A percentile compares a stretch with the other conserved stretches of the same genome.
These are phyloP conservation scores for Rafetus swinhoei DNA, from an alignment of 2,113 vertebrate species.

Conservation along the genomic window DNA sequence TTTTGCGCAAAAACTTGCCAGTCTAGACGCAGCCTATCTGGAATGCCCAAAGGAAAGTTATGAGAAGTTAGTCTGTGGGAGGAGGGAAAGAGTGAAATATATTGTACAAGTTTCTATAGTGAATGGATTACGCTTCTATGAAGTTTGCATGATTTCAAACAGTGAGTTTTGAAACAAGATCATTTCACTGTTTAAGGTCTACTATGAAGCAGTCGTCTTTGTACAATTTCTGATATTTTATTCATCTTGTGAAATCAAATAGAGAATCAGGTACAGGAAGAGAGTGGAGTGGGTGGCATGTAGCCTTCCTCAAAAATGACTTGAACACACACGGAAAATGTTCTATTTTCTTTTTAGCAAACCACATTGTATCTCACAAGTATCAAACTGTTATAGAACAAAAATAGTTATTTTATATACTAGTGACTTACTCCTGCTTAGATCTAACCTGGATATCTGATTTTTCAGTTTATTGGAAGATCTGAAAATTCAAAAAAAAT, in stretches of 20 bases:
- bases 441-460: background rate
- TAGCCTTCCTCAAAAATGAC: background rate
- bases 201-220: background rate
- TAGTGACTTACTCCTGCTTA: background rate
- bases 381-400: background rate
- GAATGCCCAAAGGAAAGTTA: background rate
- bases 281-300: too few relatives aligned
- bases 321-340: background rate
- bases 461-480: background rate
- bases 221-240: background rate
- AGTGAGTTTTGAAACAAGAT: background rate
- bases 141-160: too few relatives aligned
- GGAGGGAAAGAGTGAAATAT: rapidly evolving
- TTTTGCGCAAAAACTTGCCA: too few relatives aligned
- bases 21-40: too few relatives aligned
- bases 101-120: background rate
- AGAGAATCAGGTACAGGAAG: background rate
- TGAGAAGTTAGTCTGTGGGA: background rate
- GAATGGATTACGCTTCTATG: background rate
- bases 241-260: background rate
- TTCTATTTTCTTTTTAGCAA: background rate
- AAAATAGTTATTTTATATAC: background rate
- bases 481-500: background rate
- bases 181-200: background rate
- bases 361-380: rapidly evolving